A percentile compares a stretch with the other conserved stretches of the same genome.
These are phyloP conservation scores for Empis livida DNA, from an alignment of 2,888 invertebrate species.

Conservation along the genomic window DNA sequence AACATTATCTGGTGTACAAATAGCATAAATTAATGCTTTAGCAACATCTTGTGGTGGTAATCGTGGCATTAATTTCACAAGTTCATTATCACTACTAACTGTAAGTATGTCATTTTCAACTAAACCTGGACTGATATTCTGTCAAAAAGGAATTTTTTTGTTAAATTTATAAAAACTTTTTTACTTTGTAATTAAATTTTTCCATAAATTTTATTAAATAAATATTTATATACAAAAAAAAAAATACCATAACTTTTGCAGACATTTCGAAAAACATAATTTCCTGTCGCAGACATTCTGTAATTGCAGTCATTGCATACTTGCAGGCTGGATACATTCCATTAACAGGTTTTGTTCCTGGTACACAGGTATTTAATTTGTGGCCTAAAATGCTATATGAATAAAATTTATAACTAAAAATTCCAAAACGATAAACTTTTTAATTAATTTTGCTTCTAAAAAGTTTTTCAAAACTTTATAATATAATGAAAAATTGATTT, in stretches of 20 bases:
- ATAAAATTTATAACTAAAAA: too few relatives aligned
- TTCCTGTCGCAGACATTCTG: slow-evolving; percentile 30
- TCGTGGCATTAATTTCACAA: slow-evolving; percentile 19
- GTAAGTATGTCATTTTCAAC: slow-evolving; percentile 20
- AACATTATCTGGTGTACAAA: slow-evolving; percentile 20
- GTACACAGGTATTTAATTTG: slow-evolving; percentile 20
- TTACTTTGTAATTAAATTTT: too few relatives aligned
- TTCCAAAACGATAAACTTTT: too few relatives aligned
- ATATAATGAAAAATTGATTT: too few relatives aligned
- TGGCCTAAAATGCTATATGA: slow-evolving; percentile 19
- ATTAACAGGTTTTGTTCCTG: slow-evolving; percentile 21
- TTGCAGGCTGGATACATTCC: slow-evolving; percentile 22
- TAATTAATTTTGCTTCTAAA: too few relatives aligned
- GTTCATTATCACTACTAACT: slow-evolving; percentile 16
- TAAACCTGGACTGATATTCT: slow-evolving; percentile 21
- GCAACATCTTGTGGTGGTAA: slow-evolving; percentile 19
- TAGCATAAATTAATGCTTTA: slow-evolving; percentile 19
- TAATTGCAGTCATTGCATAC: slow-evolving; percentile 28
- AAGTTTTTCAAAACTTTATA: too few relatives aligned
- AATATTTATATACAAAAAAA: neutral
- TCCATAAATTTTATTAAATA: too few relatives aligned
- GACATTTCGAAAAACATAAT: slow-evolving; percentile 21
- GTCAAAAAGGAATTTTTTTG: neutral
- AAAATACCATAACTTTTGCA: slow-evolving; percentile 25
- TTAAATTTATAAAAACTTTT: neutral